Evolutionary conservation across 2,888 invertebrate genomes (phyloP).

Genomic region (Morpho helenor): DNA sequence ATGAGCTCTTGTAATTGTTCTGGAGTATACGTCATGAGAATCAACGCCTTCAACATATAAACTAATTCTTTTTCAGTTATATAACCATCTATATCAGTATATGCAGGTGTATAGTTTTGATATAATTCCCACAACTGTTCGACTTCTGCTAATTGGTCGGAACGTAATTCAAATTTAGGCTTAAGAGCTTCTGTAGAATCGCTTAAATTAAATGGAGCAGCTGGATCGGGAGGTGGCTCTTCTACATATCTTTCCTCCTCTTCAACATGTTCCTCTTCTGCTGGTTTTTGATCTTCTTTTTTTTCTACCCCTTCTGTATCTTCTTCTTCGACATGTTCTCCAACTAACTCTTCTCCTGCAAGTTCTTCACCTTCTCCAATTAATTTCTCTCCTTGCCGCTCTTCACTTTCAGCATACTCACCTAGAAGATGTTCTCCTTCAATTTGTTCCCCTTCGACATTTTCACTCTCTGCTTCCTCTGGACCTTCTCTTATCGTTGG

Average conservation of each 20-base stretch:
- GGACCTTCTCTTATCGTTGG: conserved; percentile 14
- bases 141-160: conserved; percentile 63
- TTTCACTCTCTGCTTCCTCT: conserved; percentile 19
- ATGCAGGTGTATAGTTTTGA: conserved; percentile 66
- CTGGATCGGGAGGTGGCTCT: conserved; percentile 62
- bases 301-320: conserved; percentile 27
- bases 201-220: conserved; percentile 57
- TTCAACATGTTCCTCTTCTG: conserved; percentile 40
- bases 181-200: conserved; percentile 60
- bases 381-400: conserved; percentile 31
- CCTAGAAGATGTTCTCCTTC: conserved; percentile 34
- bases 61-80: conserved; percentile 62
- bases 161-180: conserved; percentile 53
- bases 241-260: conserved; percentile 52
- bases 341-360: conserved; percentile 30
- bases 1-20: conserved; percentile 64
- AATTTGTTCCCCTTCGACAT: conserved; percentile 28
- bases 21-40: conserved; percentile 58
- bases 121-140: conserved; percentile 62
- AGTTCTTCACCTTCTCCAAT: conserved; percentile 27
- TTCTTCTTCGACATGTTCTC: conserved; percentile 33
- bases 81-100: conserved; percentile 55
- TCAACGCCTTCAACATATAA: conserved; percentile 61
- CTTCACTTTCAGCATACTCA: conserved; percentile 32
- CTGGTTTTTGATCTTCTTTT: conserved; percentile 33